Conservation (phyloP, 2,888 invertebrate genomes). For the Coelogynopora nodosa region DNA sequence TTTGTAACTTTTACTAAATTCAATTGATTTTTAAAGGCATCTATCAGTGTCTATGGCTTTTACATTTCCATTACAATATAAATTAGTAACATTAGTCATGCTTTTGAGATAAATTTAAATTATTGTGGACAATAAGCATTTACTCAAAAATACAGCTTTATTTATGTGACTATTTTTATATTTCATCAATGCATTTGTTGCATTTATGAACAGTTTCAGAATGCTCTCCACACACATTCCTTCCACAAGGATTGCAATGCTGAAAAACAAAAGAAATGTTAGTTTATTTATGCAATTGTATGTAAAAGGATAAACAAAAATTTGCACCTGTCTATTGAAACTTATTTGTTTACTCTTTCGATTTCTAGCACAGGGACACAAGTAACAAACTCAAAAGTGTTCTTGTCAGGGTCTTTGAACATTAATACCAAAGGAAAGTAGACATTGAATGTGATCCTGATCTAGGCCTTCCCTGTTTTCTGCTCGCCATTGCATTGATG, state of each 20-base stretch:
- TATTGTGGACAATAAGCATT: background rate
- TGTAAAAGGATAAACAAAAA: slow-evolving; percentile 13
- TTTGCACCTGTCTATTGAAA: background rate
- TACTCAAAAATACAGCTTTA: background rate
- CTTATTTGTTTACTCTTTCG: background rate
- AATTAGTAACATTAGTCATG: slow-evolving; percentile 9
- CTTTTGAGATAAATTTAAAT: slow-evolving; percentile 6
- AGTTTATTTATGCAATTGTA: slow-evolving; percentile 14
- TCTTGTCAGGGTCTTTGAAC: background rate
- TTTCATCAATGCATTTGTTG: background rate
- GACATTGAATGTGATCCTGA: background rate
- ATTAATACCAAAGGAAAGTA: background rate
- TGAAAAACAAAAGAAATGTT: background rate
- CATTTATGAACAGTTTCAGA: slow-evolving; percentile 3
- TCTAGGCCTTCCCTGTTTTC: background rate
- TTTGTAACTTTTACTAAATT: background rate
- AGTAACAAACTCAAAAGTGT: slow-evolving; percentile 1
- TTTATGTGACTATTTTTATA: slow-evolving; percentile 12
- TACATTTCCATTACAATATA: slow-evolving; percentile 19
- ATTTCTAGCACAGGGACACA: background rate
- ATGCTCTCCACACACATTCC: slow-evolving; percentile 5
- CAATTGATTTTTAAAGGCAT: slow-evolving; percentile 3
- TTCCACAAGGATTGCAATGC: slow-evolving; percentile 15
- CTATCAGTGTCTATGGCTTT: slow-evolving; percentile 9
- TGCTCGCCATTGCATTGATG: background rate